Evolutionary conservation across 2,113 vertebrate species (phyloP), one percentile per base, ranked within the genome.

Genomic region (Psilopogon haemacephalus): DNA sequence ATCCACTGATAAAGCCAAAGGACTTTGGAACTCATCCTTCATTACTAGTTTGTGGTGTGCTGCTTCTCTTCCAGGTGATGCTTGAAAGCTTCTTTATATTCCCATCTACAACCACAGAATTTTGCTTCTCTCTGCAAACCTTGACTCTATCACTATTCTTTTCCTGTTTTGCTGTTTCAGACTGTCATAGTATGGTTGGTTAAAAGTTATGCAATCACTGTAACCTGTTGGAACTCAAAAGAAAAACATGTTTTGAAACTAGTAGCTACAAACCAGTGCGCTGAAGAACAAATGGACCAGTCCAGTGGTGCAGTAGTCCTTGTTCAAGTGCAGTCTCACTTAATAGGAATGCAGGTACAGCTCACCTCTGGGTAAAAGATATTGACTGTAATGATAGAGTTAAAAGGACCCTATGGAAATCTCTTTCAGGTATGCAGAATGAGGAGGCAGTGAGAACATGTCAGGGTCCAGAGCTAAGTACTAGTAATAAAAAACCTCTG

Each of bases 401-500:
- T 28, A 54, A 54, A 33, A n/a, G 33, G 4, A 60, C 16, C 16
- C 33, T 9, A 14, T 13, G 11, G 71, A 28, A 1, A 3, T 60
- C 27, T 71, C 33, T 35, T 62, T 59, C 56, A 38, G 21, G 12
- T 71, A 21, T 35, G 46, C 8, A 84, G 55, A 67, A 54, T 64
- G 37, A 83, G 59, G 11, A 46, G 7, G 11, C 52, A 37, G 8
- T n/a, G 10, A 78, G 6, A 8, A 48, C 26, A 26, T 0, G 0
- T 24, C 30, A 54, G 76, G 14, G 12, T 55, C 19, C 50, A 44
- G 35, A 69, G 38, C 5, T n/a, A 76, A 70, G 69, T 9, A 42
- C 3, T 20, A 32, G 3, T 30, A 84, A 65, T 33, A 27, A 54
- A 50, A 65, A 65, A 50, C 30, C 13, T 27, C 14, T 16, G 5